Conservation (phyloP, 1,140 invertebrate species). For the Euwallacea fornicatus region DNA sequence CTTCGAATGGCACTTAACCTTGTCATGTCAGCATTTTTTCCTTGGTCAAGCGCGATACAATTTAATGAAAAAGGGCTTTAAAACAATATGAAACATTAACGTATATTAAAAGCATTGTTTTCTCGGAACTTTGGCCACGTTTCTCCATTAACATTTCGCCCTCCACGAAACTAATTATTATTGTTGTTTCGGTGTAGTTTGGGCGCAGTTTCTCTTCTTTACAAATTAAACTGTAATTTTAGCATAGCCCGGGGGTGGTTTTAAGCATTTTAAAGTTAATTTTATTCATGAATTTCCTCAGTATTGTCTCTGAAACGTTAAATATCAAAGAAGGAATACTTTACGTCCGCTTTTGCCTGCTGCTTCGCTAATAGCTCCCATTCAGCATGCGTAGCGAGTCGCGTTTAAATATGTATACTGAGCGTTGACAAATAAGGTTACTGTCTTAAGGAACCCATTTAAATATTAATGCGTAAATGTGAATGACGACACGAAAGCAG, state of each 20-base stretch:
- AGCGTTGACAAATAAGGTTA: slow-evolving; percentile 3
- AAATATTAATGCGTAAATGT: slow-evolving; percentile 1
- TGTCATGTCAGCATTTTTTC: too few species aligned
- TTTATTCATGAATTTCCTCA: slow-evolving; percentile 31
- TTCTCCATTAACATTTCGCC: slow-evolving; percentile 20
- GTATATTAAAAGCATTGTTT: slow-evolving; percentile 2
- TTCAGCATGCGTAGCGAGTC: slow-evolving; percentile 7
- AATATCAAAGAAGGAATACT: slow-evolving; percentile 12
- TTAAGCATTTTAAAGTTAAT: slow-evolving; percentile 33
- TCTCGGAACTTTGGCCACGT: slow-evolving; percentile 9
- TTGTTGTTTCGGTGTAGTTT: slow-evolving; percentile 25
- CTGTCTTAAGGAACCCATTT: background rate
- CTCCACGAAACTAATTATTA: slow-evolving; percentile 14
- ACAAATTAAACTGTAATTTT: slow-evolving; percentile 32
- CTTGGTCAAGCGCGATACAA: too few species aligned
- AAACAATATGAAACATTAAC: too few species aligned
- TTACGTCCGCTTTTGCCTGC: background rate
- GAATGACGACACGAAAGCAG: too few species aligned
- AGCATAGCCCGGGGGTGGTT: slow-evolving; percentile 19
- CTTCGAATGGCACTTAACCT: too few species aligned
- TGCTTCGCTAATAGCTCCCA: background rate
- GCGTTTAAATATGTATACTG: background rate
- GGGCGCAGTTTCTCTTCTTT: slow-evolving; percentile 25
- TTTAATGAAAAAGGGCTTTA: too few species aligned
- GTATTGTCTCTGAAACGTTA: slow-evolving; percentile 8